Evolutionary conservation across 2,113 vertebrate species (phyloP), one percentile per base, ranked within the genome.

Genomic region (Caretta caretta): DNA sequence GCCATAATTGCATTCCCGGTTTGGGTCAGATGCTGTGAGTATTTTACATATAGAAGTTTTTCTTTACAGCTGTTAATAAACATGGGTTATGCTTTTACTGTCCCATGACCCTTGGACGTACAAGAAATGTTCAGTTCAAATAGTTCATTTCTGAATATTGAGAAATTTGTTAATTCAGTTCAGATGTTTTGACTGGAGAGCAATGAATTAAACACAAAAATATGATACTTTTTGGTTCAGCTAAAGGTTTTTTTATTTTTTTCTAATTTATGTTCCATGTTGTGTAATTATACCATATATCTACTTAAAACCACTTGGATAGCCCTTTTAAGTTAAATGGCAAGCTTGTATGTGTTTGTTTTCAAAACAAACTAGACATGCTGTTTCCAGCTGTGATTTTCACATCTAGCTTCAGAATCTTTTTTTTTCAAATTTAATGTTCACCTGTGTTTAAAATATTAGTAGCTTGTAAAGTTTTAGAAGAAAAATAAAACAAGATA

Each of bases 101-200:
- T 88, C 83, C 2, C 0, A 0, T 95, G 87, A 90, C 92, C 31
- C 62, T 42, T 93, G 87, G 83, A 16, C 80, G 46, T 95, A 87
- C 50, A 78, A 6, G 13, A 83, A 53, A 57, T 83, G 83, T 76
- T 93, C 65, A 92, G 65, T 85, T 95, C 93, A 91, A 57, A 42
- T 25, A 83, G 87, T 96, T 96, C 92, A 94, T 24, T 79, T 90
- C 91, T 93, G 83, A 57, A 82, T 92, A 48, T 76, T 96, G 93
- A 83, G 94, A 95, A 96, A 91, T 88, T 17, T 72, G 72, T 95
- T 93, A 96, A 97, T 95, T 88, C 65, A 90, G 79, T 90, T 96
- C 94, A 96, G 78, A 96, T 97, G 93, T 93, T 82, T 94, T 42
- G 29, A 90, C 91, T 95, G 86, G 80, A 94, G 50, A 92, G 19